Conservation (phyloP, 2,888 invertebrate genomes). For the Rapana venosa region DNA sequence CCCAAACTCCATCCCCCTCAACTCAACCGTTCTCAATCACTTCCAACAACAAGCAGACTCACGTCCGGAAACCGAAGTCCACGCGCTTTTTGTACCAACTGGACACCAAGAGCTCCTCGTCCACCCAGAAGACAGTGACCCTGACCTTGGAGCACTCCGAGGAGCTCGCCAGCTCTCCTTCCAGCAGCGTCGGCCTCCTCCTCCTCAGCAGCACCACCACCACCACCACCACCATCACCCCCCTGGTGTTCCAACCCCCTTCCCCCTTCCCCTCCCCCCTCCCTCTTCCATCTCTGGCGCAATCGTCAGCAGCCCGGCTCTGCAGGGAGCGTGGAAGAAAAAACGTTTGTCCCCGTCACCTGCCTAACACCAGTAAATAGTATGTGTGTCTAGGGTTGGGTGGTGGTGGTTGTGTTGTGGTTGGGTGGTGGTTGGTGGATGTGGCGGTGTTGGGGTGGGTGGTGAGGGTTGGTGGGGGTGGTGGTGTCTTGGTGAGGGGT, state of each 20-base stretch:
- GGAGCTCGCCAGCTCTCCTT: conserved; percentile 53
- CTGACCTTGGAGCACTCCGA: conserved; percentile 60
- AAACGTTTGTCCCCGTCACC: conserved; percentile 49
- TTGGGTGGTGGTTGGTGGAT: background rate
- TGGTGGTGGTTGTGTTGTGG: background rate
- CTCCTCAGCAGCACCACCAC: background rate
- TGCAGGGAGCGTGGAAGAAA: conserved; percentile 65
- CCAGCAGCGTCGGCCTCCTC: conserved; percentile 60
- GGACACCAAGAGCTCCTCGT: conserved; percentile 57
- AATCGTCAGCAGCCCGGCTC: conserved; percentile 54
- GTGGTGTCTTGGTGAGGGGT: conserved; percentile 4
- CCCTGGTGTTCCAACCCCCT: background rate
- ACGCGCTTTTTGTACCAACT: conserved; percentile 68
- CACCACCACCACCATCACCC: background rate
- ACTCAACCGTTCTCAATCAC: no score
- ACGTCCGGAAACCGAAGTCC: conserved; percentile 69
- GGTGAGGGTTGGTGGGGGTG: background rate
- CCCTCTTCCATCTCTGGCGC: background rate
- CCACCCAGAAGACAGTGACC: conserved; percentile 67
- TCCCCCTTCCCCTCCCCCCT: background rate
- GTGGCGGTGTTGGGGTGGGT: no score
- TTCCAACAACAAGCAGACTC: conserved; percentile 51
- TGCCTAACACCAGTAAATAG: conserved; percentile 38
- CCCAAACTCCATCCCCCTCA: no score
- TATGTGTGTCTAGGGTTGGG: background rate